Base-by-base conservation (phyloP, 2,888 invertebrate species). In the Agriopis aurantiaria region DNA sequence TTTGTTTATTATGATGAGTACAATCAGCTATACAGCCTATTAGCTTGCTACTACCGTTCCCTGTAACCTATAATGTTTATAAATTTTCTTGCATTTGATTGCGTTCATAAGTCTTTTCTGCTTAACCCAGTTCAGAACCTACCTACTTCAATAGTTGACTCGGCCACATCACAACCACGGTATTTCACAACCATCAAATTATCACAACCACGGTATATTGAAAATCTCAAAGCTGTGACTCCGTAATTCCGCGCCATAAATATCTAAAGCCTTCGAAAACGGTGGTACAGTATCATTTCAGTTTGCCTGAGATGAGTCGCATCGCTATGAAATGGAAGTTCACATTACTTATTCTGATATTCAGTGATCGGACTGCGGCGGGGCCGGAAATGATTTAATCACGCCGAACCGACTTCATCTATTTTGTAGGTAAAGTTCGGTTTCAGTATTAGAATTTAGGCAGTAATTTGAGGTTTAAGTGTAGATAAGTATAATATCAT, bases 341-440 rank as follows among this genome's bases (percentile, higher is more conserved):
- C 4, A 46, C n/a, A 43, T 43, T 51, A 60, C 61, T 23, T 33
- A 46, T 58, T 46, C 23, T 46, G 52, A 51, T 41, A 61, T 46
- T 66, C 55, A 58, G 65, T 60, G 17, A 55, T 60, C 61, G 61
- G 11, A 55, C 48, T 40, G 41, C 60, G 41, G 5, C 41, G 53
- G 17, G 11, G 40, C 53, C 41, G 60, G 60, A 60, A 46, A 55
- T 66, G 60, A 66, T 66, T 66, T 60, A 60, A 66, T 60, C 60
- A 60, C 41, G 6, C 14, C 55, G 60, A 57, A 68, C 56, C 43
- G 11, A 62, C 48, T 68, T 57, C 68, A 41, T 66, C 66, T 52
- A 33, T 46, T 52, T 40, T 56, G 64, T 46, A 56, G 56, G 6
- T 48, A 10, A 41, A 56, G 41, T 48, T 64, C n/a, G 46, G 63